These are phyloP conservation scores for Bujurquina vittata DNA, from an alignment of 2,113 vertebrate genomes.

Conservation along the genomic window DNA sequence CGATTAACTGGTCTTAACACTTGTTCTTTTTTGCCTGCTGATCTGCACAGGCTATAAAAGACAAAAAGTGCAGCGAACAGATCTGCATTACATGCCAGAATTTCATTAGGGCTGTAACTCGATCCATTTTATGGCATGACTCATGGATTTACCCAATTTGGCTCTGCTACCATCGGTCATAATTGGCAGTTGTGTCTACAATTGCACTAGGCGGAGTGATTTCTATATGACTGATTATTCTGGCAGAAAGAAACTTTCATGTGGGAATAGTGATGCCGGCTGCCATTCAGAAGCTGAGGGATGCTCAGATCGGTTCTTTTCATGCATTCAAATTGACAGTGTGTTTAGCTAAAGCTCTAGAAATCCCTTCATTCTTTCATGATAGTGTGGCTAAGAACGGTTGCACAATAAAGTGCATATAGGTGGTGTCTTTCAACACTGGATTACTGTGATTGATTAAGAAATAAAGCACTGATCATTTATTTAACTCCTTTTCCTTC, in stretches of 20 bases:
- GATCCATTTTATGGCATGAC: conserved; percentile 57
- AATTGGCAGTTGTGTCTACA: conserved; percentile 58
- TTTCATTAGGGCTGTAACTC: conserved; percentile 61
- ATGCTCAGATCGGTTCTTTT: conserved; percentile 6
- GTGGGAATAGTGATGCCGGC: conserved; percentile 40
- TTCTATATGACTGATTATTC: conserved; percentile 51
- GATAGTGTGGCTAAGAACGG: conserved; percentile 14
- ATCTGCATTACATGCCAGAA: conserved; percentile 47
- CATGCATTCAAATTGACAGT: conserved; percentile 31
- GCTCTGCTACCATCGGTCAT: conserved; percentile 45
- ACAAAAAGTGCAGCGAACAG: conserved; percentile 28
- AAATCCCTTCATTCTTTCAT: conserved; percentile 16
- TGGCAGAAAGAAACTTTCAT: conserved; percentile 43
- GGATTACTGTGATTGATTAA: conserved; percentile 54
- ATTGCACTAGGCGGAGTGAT: conserved; percentile 34
- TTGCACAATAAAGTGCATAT: conserved; percentile 3
- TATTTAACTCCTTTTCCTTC: conserved; percentile 46
- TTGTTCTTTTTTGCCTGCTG: conserved; percentile 54
- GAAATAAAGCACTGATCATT: conserved; percentile 49
- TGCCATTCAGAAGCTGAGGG: conserved; percentile 16
- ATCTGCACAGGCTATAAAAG: conserved; percentile 52
- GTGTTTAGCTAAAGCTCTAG: conserved; percentile 30
- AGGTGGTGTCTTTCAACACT: conserved; percentile 17
- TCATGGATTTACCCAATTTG: conserved; percentile 59
- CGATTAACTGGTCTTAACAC: conserved; percentile 48